Evolutionary conservation across 2,888 invertebrate species (phyloP).

Genomic region (Andrena hattorfiana): DNA sequence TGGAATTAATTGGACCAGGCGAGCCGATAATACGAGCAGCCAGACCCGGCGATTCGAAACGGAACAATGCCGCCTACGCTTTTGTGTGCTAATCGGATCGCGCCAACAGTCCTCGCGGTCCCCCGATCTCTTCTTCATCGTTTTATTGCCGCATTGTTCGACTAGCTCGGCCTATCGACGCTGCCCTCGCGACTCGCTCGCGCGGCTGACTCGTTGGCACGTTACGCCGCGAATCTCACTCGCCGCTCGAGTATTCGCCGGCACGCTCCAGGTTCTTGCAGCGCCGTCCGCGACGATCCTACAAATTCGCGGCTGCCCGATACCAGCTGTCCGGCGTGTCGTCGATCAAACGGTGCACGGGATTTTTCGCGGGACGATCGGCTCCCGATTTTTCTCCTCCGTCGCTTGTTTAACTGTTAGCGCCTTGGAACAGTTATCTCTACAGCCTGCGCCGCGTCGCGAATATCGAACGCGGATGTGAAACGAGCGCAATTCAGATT

Average conservation of each 20-base stretch:
- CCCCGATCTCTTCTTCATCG: constrained; percentile 4
- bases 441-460: background rate
- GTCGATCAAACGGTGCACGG: constrained; percentile 14
- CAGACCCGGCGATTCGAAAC: constrained; percentile 1
- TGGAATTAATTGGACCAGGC: constrained; percentile 48
- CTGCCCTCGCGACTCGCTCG: constrained; percentile 1
- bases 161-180: background rate
- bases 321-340: background rate
- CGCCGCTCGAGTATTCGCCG: constrained; percentile 16
- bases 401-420: constrained; percentile 9
- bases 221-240: background rate
- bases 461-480: constrained; percentile 19
- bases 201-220: background rate
- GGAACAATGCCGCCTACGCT: constrained; percentile 46
- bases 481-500: background rate
- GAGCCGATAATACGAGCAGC: constrained; percentile 24
- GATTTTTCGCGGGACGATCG: background rate
- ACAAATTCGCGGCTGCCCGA: constrained; percentile 27
- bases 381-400: background rate
- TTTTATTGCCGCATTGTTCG: constrained; percentile 35
- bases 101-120: background rate
- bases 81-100: constrained; percentile 47
- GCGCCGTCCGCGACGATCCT: background rate
- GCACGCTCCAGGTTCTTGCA: background rate
- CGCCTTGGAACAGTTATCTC: constrained; percentile 27